Base-by-base conservation (phyloP, 2,113 vertebrate species). In the Forbesichthys papilliferus region DNA sequence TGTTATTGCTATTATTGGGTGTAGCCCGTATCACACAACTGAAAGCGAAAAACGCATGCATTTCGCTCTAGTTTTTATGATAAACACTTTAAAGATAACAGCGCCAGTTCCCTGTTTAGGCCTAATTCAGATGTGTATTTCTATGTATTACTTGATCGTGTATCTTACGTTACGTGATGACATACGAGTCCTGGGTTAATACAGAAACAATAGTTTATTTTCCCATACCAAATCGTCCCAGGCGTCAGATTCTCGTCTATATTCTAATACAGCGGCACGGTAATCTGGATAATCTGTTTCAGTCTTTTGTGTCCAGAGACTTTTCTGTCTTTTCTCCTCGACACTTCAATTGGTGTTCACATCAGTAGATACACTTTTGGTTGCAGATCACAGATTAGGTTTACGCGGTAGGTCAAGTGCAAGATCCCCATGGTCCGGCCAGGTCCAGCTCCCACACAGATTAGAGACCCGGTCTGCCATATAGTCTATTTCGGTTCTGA, bases 321-420 rank as follows among this genome's bases (percentile, higher is more conserved):
- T n/a, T 4, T 0, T 11, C 11, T 52, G 2, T 14, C 49, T 11
- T 52, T 11, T 52, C 49, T 14, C 49, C 49, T 52, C 11, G 49
- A 12, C 49, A 11, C 49, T 14, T 52, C 36, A 42, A 42, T 42
- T 42, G 7, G 36, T 42, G 36, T 42, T 42, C 36, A 42, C 36
- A 42, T 42, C 36, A 42, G 5, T 42, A 7, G 5, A 42, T 1
- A 42, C 36, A 42, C 36, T 42, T 42, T 42, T 1, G 36, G 36
- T 8, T 8, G 1, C 36, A 42, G 36, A 42, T 42, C 36, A 42
- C 5, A 42, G 36, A 42, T 42, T 42, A 42, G 36, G 36, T 42
- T 1, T 7, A 4, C 36, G 36, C 36, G 36, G 36, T 42, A 42
- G 36, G 93, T 95, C 94, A 94, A 94, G 93, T 93, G 89, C 90